These are phyloP conservation scores for Neoaliturus tenellus DNA, from an alignment of 2,888 invertebrate species.

Conservation along the genomic window DNA sequence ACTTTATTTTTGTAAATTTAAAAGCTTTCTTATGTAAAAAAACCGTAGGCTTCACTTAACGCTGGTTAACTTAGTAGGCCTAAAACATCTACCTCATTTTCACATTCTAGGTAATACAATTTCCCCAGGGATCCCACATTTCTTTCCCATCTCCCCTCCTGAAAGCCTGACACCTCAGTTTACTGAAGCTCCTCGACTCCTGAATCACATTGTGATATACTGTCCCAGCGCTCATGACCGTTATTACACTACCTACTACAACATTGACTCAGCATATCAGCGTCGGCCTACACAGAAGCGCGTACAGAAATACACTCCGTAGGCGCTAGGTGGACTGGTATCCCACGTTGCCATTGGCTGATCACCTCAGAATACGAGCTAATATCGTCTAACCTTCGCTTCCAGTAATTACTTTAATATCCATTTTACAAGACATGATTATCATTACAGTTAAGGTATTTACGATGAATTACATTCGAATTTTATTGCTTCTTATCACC, in stretches of 20 bases:
- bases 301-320: background rate
- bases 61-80: too few species aligned
- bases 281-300: background rate
- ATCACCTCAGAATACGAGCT: background rate
- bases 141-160: too few species aligned
- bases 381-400: background rate
- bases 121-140: too few species aligned
- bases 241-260: background rate
- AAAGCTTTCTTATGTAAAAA: too few species aligned
- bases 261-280: background rate
- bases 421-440: background rate
- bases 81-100: too few species aligned
- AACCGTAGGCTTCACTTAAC: too few species aligned
- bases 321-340: background rate
- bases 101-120: too few species aligned
- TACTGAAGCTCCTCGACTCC: too few species aligned
- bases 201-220: too few species aligned
- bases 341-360: background rate
- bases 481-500: background rate
- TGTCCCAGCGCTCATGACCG: background rate
- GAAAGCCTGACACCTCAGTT: too few species aligned
- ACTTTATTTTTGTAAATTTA: too few species aligned
- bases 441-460: background rate
- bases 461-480: background rate
- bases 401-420: conserved; percentile 19